Evolutionary conservation across 2,888 invertebrate species (phyloP), one percentile per base, ranked within the genome.

Genomic region (Argynnis bischoffii): DNA sequence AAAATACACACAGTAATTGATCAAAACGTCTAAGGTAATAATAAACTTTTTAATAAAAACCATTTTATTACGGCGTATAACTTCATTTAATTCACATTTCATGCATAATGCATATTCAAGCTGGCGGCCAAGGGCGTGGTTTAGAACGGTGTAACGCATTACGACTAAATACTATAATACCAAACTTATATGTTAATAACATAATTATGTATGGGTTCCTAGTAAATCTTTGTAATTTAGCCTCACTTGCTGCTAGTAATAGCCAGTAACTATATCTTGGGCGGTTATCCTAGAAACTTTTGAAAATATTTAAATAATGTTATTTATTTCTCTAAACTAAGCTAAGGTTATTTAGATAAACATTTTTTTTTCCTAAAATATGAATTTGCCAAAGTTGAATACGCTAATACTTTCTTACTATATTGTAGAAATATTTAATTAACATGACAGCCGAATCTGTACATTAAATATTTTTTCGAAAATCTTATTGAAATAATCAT

Each of bases 121-220:
- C 73, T 74, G 68, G 72, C 69, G 74, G 75, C 69, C 72, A 55
- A 61, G 75, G 78, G 78, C 73, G 78, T 69, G 76, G 76, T 72
- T 55, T 59, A 70, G 79, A 78, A 75, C 76, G 75, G 76, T 82
- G 79, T 80, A 79, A 77, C 75, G 69, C 70, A 75, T 77, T 75
- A 76, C 69, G 55, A 69, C 75, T 75, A 78, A 78, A 81, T 78
- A 72, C 76, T 77, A 69, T 78, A 78, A 80, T 80, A 76, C 75
- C 74, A 55, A 69, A 69, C 68, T 69, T 71, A 70, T 69, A 67
- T 67, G 66, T 71, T 74, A 74, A 75, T 74, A 72, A 72, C 70
- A 67, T 74, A 71, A 76, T 75, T 74, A 71, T 66, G 64, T 26
- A 14, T 47, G n/a, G 56, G 55, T 46, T 54, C 47, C 56, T 55